These are phyloP conservation scores for Pseudomyrmex concolor DNA, from an alignment of 1,140 invertebrate genomes.

Conservation along the genomic window DNA sequence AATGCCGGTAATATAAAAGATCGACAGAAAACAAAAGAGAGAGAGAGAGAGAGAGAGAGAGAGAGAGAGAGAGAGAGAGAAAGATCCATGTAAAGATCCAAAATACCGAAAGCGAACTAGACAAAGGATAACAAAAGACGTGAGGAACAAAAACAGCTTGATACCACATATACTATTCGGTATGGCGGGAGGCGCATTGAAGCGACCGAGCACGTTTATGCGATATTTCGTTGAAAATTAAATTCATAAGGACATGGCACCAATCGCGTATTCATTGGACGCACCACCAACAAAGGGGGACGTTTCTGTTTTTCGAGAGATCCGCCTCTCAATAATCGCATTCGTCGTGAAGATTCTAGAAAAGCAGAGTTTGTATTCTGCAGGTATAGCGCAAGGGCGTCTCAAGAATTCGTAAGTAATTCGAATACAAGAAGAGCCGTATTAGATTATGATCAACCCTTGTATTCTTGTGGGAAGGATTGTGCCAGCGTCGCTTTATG, in stretches of 20 bases:
- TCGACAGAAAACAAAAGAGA: not conserved
- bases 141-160: not conserved
- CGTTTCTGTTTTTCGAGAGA: slow-evolving; percentile 47
- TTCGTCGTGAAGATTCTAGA: not conserved
- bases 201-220: slow-evolving; percentile 74
- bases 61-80: not conserved
- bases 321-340: not conserved
- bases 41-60: too few relatives aligned
- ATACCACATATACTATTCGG: slow-evolving; percentile 35
- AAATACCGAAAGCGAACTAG: too few relatives aligned
- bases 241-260: slow-evolving; percentile 78
- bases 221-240: slow-evolving; percentile 82
- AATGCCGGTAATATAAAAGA: not conserved
- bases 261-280: slow-evolving; percentile 80
- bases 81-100: too few relatives aligned
- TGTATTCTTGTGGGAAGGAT: not conserved
- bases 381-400: not conserved
- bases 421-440: not conserved
- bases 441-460: slow-evolving; percentile 33
- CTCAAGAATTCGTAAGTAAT: slow-evolving; percentile 21
- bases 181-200: slow-evolving; percentile 65
- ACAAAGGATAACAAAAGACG: too few relatives aligned
- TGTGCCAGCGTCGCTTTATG: too few relatives aligned
- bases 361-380: slow-evolving; percentile 20
- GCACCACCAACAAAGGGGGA: slow-evolving; percentile 62